phyloP scores from a whole-genome alignment of 2,888 invertebrate species.

The Limnephilus marmoratus region DNA sequence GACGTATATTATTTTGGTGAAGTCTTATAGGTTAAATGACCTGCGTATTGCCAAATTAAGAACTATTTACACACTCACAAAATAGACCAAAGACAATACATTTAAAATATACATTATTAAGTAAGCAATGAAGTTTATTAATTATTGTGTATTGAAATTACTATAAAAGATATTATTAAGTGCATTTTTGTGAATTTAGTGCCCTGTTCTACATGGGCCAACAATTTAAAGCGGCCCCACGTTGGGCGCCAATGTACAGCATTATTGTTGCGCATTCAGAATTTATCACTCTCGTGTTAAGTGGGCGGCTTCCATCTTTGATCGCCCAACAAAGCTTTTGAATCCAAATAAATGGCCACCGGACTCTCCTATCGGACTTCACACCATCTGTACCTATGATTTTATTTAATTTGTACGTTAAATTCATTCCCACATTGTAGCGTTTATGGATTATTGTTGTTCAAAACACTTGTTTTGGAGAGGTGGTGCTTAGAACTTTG shows the following conservation, averaged over 20 bases:
- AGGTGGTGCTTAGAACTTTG: neutral
- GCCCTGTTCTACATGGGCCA: no score
- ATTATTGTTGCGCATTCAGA: slow-evolving; percentile 2
- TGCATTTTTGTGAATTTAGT: no score
- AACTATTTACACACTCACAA: no score
- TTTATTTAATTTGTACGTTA: neutral
- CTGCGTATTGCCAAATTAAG: no score
- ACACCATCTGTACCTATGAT: neutral
- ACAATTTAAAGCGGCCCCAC: neutral
- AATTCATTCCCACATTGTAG: neutral
- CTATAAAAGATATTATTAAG: no score
- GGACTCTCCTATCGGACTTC: neutral
- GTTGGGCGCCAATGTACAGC: neutral
- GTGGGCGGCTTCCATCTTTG: neutral
- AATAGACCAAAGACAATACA: no score
- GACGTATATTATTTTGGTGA: no score
- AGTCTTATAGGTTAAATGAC: no score
- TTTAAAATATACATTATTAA: no score
- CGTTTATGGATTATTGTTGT: slow-evolving; percentile 2
- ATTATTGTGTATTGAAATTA: no score
- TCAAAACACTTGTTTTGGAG: neutral
- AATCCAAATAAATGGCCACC: neutral
- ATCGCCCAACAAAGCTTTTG: neutral
- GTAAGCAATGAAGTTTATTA: no score
- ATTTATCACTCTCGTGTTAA: neutral